Evolutionary conservation across 2,888 invertebrate species (phyloP), one percentile per base, ranked within the genome.

Genomic region (Capitulum mitella): DNA sequence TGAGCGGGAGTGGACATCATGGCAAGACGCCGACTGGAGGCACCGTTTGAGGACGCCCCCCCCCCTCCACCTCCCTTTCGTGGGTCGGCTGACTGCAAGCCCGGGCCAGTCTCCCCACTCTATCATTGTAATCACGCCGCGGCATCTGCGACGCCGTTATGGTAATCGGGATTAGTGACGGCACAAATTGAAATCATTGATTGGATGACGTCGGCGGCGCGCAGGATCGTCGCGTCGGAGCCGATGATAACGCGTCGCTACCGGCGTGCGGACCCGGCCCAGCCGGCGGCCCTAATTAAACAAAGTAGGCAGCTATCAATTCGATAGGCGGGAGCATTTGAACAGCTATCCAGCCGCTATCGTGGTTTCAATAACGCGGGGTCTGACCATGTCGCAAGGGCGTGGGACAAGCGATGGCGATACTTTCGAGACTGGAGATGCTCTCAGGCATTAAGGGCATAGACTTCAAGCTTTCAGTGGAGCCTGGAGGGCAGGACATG

Each of bases 91-190:
- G n/a, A n/a, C n/a, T n/a, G 43, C 43, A 43, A 5, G 43, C 6
- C 43, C 43, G 6, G 43, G 43, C 43, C 58, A 1, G n/a, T 5
- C 58, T n/a, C 58, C 58, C 58, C 10, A 29, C 58, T 58, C 58
- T 26, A 26, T 37, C 70, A 70, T 19, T 37, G 37, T 70, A 70
- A 61, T 61, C 32, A 19, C 34, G 22, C 34, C 26, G 37, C 70
- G 6, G 70, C 70, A 37, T 34, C 37, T 70, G 70, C 26, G 70
- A 1, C 34, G 61, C 70, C 34, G 34, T 29, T 70, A 34, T 70
- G 70, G 37, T 37, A 70, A 70, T 70, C 70, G 6, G 70, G 70
- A 70, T 70, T 70, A 70, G 34, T 22, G 70, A 70, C 37, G 6
- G 37, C 37, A 37, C 37, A 70, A 70, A 70, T 37, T 37, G 70